Evolutionary conservation across 2,888 invertebrate genomes (phyloP), one percentile per base, ranked within the genome.

Genomic region (Spodoptera picta): DNA sequence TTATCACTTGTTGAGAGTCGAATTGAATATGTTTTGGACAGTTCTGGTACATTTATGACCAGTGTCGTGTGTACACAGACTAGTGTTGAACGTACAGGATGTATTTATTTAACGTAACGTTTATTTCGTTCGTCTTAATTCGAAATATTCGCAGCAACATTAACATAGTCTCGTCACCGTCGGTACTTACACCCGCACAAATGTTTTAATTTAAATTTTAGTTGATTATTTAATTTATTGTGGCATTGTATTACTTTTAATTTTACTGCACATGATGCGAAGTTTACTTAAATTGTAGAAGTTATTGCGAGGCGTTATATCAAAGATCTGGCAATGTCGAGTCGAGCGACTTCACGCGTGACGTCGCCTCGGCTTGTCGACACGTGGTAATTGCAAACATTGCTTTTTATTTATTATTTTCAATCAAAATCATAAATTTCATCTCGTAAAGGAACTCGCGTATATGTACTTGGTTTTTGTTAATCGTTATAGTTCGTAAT

Each of bases 131-230:
- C 54, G 57, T 69, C 55, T 51, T 73, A 61, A 72, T 66, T 57
- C 56, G 47, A 50, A 55, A 67, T 57, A 75, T 75, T 77, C 48
- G 64, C 68, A 65, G 49, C 55, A 64, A 76, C 48, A 31, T 64
- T 27, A 59, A 61, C 47, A 62, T 56, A 69, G 63, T 63, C 55
- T 72, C 64, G 69, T 52, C 63, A 78, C 63, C 70, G 87, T 90
- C 85, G 87, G 93, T 93, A 92, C 93, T 93, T 93, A 93, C 83
- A 79, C 81, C 90, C 89, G 92, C 92, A 92, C 92, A 92, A 92
- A 91, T 87, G 84, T 83, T 83, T 85, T 86, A 83, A 79, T 76
- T 79, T 78, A 75, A 72, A 72, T 84, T 84, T 85, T 86, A 86
- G 83, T 87, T 87, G 62, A 72, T 85, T 85, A 80, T 80, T 82